These are phyloP conservation scores for Saccopteryx bilineata DNA, from an alignment of 2,113 vertebrate genomes.

Conservation along the genomic window DNA sequence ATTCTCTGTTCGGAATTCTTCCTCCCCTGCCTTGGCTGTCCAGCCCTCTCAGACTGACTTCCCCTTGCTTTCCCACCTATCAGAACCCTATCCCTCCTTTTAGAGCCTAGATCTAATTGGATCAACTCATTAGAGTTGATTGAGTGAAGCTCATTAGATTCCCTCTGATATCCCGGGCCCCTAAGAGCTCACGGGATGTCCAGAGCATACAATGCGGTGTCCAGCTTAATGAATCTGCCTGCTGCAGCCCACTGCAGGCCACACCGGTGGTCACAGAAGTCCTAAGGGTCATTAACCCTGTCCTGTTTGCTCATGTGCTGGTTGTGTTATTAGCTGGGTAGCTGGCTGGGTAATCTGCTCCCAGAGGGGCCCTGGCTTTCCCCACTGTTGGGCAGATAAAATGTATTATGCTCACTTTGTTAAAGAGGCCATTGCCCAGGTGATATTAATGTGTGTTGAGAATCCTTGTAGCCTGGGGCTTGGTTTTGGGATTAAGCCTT, in stretches of 20 bases:
- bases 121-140: too few relatives aligned
- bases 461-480: too few relatives aligned
- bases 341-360: neutral
- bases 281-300: neutral
- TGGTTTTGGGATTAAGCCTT: too few relatives aligned
- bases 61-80: neutral
- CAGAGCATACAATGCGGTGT: neutral
- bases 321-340: neutral
- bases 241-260: neutral
- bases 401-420: too few relatives aligned
- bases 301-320: neutral
- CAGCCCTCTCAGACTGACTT: neutral
- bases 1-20: fast-evolving
- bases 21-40: neutral
- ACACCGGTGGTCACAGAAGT: neutral
- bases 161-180: neutral
- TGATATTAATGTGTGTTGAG: too few relatives aligned
- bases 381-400: too few relatives aligned
- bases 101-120: neutral
- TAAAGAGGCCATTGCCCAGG: too few relatives aligned
- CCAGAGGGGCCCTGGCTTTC: neutral
- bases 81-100: neutral
- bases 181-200: neutral
- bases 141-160: neutral
- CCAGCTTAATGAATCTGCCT: neutral